Base-by-base conservation (phyloP, 2,113 vertebrate species). In the Cathartes aura region DNA sequence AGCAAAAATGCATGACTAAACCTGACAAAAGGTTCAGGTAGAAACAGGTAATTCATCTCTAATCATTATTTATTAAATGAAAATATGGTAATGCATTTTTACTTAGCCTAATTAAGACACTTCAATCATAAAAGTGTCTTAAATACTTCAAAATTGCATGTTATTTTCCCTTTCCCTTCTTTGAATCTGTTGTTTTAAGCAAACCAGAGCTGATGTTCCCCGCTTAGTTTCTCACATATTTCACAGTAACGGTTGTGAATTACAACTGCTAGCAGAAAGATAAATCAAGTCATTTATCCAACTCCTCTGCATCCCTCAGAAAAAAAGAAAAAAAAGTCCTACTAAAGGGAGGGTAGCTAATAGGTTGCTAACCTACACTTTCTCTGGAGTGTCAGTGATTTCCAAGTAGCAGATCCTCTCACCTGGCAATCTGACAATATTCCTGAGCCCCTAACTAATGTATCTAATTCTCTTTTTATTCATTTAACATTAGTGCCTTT, bases 51-150 rank as follows among this genome's bases (percentile, higher is more conserved):
- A 85, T 93, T 87, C 4, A n/a, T 87, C 36, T 96, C 30, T 87
- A 83, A 89, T 92, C 62, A 55, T 95, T 93, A 86, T 80, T 90
- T 95, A 85, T 50, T 80, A 95, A 95, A 60, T 90, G 24, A 75
- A 97, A 95, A 56, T 47, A n/a, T 8, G 36, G 30, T 23, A 75
- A 63, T 74, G 96, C 87, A 50, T 94, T 97, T 97, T 93, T 79
- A 78, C 59, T 89, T 95, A 63, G 82, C 62, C 53, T 73, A 84
- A 96, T 94, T 94, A 97, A 92, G 83, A 76, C 52, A 63, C 66
- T 62, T 89, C 50, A 74, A 20, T 93, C 84, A 80, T 59, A 42
- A 64, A 92, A 85, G 40, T 68, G 8, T 75, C 80, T 90, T 87
- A 62, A 94, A 73, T 91, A 66, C 53, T 85, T 62, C 6, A 76